Evolutionary conservation across 2,888 invertebrate genomes (phyloP).

Genomic region (Dryocosmus kuriphilus): DNA sequence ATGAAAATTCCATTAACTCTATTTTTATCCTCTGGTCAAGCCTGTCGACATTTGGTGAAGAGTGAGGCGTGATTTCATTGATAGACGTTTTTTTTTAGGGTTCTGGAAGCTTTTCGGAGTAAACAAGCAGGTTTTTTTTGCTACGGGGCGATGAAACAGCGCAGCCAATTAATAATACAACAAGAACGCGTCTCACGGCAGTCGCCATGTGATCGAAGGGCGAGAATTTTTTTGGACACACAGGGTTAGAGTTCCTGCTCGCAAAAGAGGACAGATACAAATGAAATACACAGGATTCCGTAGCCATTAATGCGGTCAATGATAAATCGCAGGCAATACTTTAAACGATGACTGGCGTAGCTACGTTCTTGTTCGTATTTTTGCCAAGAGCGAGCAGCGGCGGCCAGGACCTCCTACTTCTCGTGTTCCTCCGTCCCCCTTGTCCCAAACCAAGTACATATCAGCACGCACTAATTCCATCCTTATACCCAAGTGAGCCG

Average conservation of each 20-base stretch:
- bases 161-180: constrained; percentile 36
- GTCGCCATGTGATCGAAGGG: constrained; percentile 61
- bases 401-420: constrained; percentile 59
- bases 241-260: constrained; percentile 61
- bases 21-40: constrained; percentile 41
- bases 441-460: constrained; percentile 25
- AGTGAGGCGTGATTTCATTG: constrained; percentile 16
- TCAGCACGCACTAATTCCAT: constrained; percentile 56
- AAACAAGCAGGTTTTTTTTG: neutral
- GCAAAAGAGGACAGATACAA: constrained; percentile 71
- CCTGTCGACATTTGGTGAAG: neutral
- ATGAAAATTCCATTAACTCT: neutral
- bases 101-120: constrained; percentile 3
- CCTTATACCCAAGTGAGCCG: constrained; percentile 47
- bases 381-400: constrained; percentile 64
- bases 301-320: constrained; percentile 71
- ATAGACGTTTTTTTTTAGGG: neutral
- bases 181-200: constrained; percentile 37
- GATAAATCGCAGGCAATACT: constrained; percentile 73
- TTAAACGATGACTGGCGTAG: constrained; percentile 72
- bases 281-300: constrained; percentile 73
- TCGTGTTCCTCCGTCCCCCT: constrained; percentile 28
- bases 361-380: constrained; percentile 67
- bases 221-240: constrained; percentile 62
- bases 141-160: constrained; percentile 16